Evolutionary conservation across 2,888 invertebrate species (phyloP).

Genomic region (Parapristionchus giblindavisi): DNA sequence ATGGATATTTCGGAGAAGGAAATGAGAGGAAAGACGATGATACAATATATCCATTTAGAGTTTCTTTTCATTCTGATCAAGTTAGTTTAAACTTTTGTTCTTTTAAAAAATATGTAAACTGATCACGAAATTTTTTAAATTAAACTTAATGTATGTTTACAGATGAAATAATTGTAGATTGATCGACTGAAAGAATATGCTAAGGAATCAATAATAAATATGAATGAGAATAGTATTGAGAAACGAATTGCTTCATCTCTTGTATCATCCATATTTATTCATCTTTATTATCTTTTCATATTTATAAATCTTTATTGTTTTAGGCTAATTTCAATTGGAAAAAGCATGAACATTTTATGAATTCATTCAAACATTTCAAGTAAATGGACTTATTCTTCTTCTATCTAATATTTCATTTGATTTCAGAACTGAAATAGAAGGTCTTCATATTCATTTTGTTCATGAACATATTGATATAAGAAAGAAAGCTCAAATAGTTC

Average conservation of each 20-base stretch:
- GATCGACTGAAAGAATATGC: not conserved
- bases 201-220: not conserved
- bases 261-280: not conserved
- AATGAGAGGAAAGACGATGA: not conserved
- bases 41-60: not conserved
- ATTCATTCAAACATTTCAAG: not conserved
- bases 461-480: not conserved
- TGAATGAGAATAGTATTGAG: not conserved
- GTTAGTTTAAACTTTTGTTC: too few species aligned
- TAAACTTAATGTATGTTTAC: too few species aligned
- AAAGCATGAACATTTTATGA: conserved; percentile 2
- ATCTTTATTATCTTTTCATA: too few species aligned
- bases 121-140: too few species aligned
- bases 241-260: not conserved
- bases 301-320: too few species aligned
- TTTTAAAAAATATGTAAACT: too few species aligned
- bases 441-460: conserved; percentile 1
- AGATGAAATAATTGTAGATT: not conserved
- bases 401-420: not conserved
- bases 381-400: not conserved
- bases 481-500: not conserved
- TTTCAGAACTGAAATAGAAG: conserved; percentile 18
- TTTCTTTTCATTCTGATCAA: not conserved
- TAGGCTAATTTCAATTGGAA: not conserved
- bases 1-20: not conserved